A percentile compares a stretch with the other conserved stretches of the same genome.
Conservation (phyloP, 2,797 vertebrate genomes). For the Rhinogobio ventralis region DNA sequence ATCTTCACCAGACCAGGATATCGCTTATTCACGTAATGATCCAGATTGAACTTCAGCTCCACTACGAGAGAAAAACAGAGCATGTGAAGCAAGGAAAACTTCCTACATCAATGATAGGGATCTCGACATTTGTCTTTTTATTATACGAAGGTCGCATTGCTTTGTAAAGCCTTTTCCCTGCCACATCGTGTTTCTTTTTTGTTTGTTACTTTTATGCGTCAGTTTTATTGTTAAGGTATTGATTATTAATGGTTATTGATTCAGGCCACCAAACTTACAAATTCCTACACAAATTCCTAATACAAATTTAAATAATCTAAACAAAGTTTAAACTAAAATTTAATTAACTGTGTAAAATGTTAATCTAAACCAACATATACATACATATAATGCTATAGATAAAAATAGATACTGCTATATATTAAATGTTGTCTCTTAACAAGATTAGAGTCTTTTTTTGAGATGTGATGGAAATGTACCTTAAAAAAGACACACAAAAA, state of each 20-base stretch:
- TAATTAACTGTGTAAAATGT: neutral
- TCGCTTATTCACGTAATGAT: slow-evolving; percentile 92
- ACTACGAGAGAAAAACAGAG: slow-evolving; percentile 74
- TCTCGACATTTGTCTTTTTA: neutral
- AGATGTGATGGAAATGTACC: neutral
- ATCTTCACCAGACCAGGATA: slow-evolving; percentile 97
- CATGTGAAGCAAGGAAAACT: neutral
- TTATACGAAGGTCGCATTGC: neutral
- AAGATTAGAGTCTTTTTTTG: neutral
- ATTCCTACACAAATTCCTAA: no score
- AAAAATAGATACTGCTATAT: no score
- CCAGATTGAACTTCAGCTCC: slow-evolving; percentile 95
- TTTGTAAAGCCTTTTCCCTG: neutral
- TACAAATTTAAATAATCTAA: no score
- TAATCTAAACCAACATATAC: no score
- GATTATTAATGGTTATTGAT: neutral
- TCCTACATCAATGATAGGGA: slow-evolving; percentile 8
- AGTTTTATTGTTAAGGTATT: neutral
- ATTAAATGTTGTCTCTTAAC: neutral
- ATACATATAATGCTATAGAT: no score
- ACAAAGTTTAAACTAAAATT: neutral
- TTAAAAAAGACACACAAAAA: neutral
- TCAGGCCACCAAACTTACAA: neutral
- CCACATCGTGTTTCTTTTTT: neutral
- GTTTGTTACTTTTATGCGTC: neutral